Conservation (phyloP, 2,888 invertebrate species). For the Terebella lapidaria region DNA sequence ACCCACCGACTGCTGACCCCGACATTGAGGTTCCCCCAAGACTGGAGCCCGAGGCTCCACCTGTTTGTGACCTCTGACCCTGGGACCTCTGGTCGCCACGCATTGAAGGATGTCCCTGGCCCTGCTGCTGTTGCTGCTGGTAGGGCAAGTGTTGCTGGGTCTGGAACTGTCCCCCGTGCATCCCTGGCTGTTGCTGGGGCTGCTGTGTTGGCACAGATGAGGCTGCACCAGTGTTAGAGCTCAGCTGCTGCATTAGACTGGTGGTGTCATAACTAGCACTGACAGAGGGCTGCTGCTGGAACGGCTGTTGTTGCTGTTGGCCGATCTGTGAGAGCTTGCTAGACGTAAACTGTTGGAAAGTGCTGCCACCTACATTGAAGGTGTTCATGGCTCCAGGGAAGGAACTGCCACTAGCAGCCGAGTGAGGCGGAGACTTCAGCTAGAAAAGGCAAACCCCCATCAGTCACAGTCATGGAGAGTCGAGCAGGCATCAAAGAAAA, state of each 20-base stretch:
- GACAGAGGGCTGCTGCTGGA: constrained; percentile 25
- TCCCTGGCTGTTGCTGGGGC: background rate
- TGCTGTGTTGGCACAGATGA: background rate
- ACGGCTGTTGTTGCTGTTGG: constrained; percentile 27
- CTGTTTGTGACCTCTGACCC: background rate
- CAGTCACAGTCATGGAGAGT: background rate
- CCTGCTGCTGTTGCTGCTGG: constrained; percentile 10
- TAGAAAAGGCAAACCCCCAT: constrained; percentile 5
- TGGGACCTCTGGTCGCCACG: background rate
- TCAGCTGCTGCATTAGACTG: constrained; percentile 7
- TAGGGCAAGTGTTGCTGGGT: constrained; percentile 6
- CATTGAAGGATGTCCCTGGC: background rate
- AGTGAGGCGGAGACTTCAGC: constrained; percentile 15
- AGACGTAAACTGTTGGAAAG: constrained; percentile 1
- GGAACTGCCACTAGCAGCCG: background rate
- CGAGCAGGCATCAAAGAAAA: background rate
- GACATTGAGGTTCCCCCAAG: background rate
- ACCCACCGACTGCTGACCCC: background rate
- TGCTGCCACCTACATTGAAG: background rate
- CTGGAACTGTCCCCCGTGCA: constrained; percentile 1
- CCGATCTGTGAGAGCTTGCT: constrained; percentile 8
- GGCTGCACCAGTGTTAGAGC: background rate
- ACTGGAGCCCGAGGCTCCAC: background rate
- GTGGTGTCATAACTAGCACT: background rate
- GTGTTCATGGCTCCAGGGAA: background rate